Percentiles rank a stretch among this genome's conserved stretches.
Evolutionary conservation across 2,888 invertebrate genomes (phyloP).

Genomic region (Malachius bipustulatus): DNA sequence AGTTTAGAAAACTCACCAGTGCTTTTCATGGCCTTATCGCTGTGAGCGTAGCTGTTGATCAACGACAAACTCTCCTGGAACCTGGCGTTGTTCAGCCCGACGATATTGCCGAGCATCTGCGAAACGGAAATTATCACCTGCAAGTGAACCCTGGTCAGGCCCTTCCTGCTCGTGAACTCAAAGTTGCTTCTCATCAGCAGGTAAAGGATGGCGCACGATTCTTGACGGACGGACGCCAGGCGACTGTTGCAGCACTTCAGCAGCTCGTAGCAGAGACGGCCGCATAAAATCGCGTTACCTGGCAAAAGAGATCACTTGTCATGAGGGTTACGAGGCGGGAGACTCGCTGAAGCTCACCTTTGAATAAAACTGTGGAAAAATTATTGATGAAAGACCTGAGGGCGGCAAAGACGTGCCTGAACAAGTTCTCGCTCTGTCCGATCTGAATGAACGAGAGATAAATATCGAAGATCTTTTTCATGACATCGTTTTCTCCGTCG

Average conservation of each 20-base stretch:
- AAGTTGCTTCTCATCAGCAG: slow-evolving; percentile 89
- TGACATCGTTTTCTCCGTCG: slow-evolving; percentile 60
- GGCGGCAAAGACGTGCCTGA: slow-evolving; percentile 85
- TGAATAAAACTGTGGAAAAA: slow-evolving; percentile 71
- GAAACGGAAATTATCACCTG: slow-evolving; percentile 95
- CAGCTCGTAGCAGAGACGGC: slow-evolving; percentile 67
- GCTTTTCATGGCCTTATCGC: slow-evolving; percentile 90
- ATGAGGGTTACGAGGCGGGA: slow-evolving; percentile 3
- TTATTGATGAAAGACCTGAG: slow-evolving; percentile 85
- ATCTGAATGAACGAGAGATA: slow-evolving; percentile 77
- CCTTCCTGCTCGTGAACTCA: slow-evolving; percentile 73
- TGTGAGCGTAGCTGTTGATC: slow-evolving; percentile 85
- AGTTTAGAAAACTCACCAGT: slow-evolving; percentile 45
- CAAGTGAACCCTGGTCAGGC: slow-evolving; percentile 77
- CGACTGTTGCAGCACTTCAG: slow-evolving; percentile 79
- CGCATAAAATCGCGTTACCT: slow-evolving; percentile 70
- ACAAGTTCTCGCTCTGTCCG: slow-evolving; percentile 82
- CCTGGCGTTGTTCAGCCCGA: slow-evolving; percentile 83
- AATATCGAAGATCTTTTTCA: slow-evolving; percentile 73
- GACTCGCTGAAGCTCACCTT: slow-evolving; percentile 45
- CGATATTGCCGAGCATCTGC: slow-evolving; percentile 80
- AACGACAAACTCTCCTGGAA: slow-evolving; percentile 89
- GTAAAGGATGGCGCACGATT: slow-evolving; percentile 85
- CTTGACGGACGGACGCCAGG: slow-evolving; percentile 71
- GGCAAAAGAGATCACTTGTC: too few species aligned